Evolutionary conservation across 2,888 invertebrate species (phyloP).

Genomic region (Cacoxenus indagator): DNA sequence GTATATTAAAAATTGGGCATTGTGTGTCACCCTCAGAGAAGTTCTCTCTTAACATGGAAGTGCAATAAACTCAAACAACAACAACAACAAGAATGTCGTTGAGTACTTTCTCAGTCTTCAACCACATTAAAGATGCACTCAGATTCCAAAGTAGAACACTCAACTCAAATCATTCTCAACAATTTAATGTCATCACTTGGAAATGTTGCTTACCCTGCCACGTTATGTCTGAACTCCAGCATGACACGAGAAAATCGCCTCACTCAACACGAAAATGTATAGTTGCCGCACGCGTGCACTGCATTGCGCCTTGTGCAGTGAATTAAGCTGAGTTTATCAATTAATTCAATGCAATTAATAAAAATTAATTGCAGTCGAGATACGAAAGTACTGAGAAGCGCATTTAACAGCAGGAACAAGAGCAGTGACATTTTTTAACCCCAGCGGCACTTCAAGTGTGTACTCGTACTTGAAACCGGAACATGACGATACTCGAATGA

Average conservation of each 20-base stretch:
- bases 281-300: neutral
- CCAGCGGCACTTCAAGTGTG: too few species aligned
- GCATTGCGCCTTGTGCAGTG: neutral
- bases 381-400: neutral
- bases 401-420: neutral
- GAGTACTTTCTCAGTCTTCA: too few species aligned
- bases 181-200: neutral
- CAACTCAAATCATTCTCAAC: neutral
- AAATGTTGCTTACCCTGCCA: neutral
- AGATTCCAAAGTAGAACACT: neutral
- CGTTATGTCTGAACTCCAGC: neutral
- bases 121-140: neutral
- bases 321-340: neutral
- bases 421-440: neutral
- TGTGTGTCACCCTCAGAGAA: too few species aligned
- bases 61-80: too few species aligned
- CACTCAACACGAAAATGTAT: slow-evolving; percentile 1
- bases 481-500: too few species aligned
- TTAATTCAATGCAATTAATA: slow-evolving; percentile 15
- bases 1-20: too few species aligned
- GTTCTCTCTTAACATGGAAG: neutral
- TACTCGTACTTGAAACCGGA: too few species aligned
- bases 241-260: neutral
- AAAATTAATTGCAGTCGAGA: slow-evolving; percentile 15
- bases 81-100: too few species aligned